A percentile compares a stretch with the other conserved stretches of the same genome.
Evolutionary conservation across 2,113 vertebrate genomes (phyloP).

Genomic region (Burhinus bistriatus): DNA sequence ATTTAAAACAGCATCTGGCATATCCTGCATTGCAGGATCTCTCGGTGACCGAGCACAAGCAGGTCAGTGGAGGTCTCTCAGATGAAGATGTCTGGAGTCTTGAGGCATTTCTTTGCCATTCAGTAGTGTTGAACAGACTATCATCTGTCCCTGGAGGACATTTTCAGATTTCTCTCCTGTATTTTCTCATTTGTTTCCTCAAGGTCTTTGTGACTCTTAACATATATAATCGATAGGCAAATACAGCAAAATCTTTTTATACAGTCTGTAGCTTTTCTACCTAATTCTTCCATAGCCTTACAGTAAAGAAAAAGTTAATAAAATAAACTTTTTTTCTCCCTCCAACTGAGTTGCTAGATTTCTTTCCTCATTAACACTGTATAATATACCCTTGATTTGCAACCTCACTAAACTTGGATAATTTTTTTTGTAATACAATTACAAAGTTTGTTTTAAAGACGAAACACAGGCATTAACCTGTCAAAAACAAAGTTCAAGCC

Average conservation of each 20-base stretch:
- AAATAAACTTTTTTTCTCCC: neutral
- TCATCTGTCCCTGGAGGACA: neutral
- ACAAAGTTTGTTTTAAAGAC: slow-evolving; percentile 9
- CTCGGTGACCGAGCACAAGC: neutral
- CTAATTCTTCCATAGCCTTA: neutral
- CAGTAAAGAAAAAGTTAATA: neutral
- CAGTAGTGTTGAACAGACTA: neutral
- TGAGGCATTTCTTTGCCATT: neutral
- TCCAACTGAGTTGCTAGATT: neutral
- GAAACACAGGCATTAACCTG: neutral
- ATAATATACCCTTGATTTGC: neutral
- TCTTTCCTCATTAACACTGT: slow-evolving; percentile 10
- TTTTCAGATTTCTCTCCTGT: neutral
- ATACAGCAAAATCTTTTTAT: neutral
- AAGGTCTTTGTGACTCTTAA: neutral
- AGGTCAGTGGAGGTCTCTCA: neutral
- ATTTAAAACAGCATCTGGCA: neutral
- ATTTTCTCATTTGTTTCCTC: neutral
- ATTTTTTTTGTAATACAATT: neutral
- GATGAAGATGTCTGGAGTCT: neutral
- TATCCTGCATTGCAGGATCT: neutral
- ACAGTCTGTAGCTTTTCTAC: neutral
- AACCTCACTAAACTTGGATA: neutral
- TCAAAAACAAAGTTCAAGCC: neutral
- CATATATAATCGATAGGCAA: neutral